A percentile compares a stretch with the other conserved stretches of the same genome.
Evolutionary conservation across 2,113 vertebrate species (phyloP).

Genomic region (Ariopsis seemanni): DNA sequence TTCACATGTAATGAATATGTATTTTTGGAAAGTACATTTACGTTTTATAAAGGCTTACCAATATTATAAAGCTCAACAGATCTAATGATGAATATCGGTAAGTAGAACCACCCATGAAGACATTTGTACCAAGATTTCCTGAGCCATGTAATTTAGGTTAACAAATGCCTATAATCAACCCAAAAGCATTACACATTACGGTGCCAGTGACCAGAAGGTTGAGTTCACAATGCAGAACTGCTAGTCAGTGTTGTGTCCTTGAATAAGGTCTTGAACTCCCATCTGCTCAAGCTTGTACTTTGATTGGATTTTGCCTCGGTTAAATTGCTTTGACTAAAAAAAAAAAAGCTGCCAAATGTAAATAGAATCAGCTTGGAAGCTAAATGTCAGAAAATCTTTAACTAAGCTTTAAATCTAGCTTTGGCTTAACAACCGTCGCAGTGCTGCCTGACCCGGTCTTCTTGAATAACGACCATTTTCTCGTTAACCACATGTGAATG

Average conservation of each 20-base stretch:
- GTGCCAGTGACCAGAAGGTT: neutral
- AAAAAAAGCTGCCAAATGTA: neutral
- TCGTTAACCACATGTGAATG: conserved; percentile 27
- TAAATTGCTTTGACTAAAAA: neutral
- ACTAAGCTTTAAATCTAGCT: neutral
- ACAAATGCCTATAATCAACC: neutral
- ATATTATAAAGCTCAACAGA: conserved; percentile 10
- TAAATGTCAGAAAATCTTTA: neutral
- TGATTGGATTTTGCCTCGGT: neutral
- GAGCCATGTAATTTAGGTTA: neutral
- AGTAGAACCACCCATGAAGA: neutral
- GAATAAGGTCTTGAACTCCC: neutral
- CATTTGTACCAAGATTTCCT: neutral
- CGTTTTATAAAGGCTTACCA: neutral
- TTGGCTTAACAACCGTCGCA: neutral
- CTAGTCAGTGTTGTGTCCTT: neutral
- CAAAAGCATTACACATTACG: neutral
- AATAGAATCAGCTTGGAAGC: neutral
- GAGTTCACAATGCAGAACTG: neutral
- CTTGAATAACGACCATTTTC: neutral
- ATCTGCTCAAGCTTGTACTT: neutral
- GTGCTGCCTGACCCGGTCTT: neutral
- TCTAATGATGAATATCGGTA: neutral
- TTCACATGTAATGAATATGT: neutral
- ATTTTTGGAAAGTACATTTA: conserved; percentile 7